Conservation (phyloP, 2,888 invertebrate genomes). For the Patella ulyssiponensis region DNA sequence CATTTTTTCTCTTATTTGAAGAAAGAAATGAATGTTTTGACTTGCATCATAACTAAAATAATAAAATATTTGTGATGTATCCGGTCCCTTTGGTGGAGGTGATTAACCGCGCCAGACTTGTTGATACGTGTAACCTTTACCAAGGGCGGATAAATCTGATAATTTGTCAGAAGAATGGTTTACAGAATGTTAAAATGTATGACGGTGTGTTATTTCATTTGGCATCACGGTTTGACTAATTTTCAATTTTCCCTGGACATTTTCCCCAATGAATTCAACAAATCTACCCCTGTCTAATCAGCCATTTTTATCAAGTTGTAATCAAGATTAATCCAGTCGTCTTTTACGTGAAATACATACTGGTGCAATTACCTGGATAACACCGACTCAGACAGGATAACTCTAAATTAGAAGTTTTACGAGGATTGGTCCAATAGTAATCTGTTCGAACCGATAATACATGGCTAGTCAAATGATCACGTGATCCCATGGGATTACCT, state of each 20-base stretch:
- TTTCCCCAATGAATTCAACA: constrained; percentile 9
- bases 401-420: constrained; percentile 2
- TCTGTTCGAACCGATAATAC: background rate
- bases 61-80: no score
- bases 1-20: no score
- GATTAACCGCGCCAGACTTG: no score
- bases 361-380: background rate
- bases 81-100: no score
- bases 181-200: constrained; percentile 26
- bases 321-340: constrained; percentile 3
- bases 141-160: background rate
- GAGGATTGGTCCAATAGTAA: constrained; percentile 1
- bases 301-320: background rate
- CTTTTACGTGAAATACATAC: constrained; percentile 3
- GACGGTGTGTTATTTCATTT: constrained; percentile 20
- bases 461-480: constrained; percentile 9
- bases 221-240: constrained; percentile 11
- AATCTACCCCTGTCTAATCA: constrained; percentile 1
- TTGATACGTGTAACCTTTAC: background rate
- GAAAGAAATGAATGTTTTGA: no score
- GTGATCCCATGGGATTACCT: background rate
- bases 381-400: constrained; percentile 2
- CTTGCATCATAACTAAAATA: no score
- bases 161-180: constrained; percentile 9
- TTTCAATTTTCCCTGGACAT: constrained; percentile 9